These are phyloP conservation scores for Cardiocondyla obscurior DNA, from an alignment of 1,140 invertebrate genomes.

Conservation along the genomic window DNA sequence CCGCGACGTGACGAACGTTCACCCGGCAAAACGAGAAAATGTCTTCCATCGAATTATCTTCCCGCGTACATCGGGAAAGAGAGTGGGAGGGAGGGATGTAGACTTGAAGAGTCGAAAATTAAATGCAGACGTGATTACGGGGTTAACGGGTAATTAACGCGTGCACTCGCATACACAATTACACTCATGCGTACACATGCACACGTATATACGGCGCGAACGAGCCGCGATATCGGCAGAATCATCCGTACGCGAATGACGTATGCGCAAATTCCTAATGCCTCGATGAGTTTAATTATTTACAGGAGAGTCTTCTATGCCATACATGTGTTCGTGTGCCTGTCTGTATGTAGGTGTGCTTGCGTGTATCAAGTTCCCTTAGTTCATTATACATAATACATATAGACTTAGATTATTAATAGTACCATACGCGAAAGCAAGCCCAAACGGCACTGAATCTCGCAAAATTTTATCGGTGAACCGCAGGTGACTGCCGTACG, in stretches of 20 bases:
- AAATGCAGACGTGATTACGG: conserved; percentile 75
- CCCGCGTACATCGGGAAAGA: conserved; percentile 35
- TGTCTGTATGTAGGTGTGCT: conserved; percentile 55
- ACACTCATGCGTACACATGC: conserved; percentile 42
- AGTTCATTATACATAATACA: conserved; percentile 83
- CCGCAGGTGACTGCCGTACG: conserved; percentile 11
- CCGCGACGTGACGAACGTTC: conserved; percentile 59
- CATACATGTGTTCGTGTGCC: conserved; percentile 41
- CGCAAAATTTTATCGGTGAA: conserved; percentile 27
- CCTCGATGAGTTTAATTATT: conserved; percentile 81
- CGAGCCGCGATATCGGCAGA: conserved; percentile 58
- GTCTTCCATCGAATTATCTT: conserved; percentile 14
- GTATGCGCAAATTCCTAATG: conserved; percentile 83
- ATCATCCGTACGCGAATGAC: conserved; percentile 76
- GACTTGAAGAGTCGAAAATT: conserved; percentile 64
- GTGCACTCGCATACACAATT: conserved; percentile 58
- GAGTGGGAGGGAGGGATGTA: conserved; percentile 9
- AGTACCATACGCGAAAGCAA: conserved; percentile 68
- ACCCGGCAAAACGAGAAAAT: conserved; percentile 62
- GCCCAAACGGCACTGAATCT: conserved; percentile 53
- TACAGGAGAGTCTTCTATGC: conserved; percentile 82
- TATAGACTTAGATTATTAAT: conserved; percentile 80
- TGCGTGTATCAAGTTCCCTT: conserved; percentile 80
- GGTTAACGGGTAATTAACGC: conserved; percentile 59
- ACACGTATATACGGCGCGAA: conserved; percentile 44